Conservation (phyloP, 2,113 vertebrate genomes). For the Antechinus flavipes region DNA sequence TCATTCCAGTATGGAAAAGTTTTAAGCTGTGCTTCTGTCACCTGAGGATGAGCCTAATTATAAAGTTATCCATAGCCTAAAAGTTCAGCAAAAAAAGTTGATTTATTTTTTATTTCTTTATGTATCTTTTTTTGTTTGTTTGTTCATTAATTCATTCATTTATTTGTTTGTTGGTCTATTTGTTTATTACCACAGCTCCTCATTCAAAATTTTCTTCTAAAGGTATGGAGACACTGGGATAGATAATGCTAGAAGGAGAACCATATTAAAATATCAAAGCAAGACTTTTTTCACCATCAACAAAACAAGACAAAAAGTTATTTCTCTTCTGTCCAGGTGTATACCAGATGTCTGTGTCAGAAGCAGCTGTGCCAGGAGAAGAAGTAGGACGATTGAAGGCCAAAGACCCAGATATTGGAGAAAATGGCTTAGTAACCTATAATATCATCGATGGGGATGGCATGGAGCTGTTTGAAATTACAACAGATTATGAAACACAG, state of each 20-base stretch:
- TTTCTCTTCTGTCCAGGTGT: constrained; percentile 86
- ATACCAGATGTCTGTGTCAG: constrained; percentile 94
- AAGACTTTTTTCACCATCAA: neutral
- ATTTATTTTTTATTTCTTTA: neutral
- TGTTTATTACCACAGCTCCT: neutral
- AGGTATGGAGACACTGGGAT: neutral
- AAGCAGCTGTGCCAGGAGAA: constrained; percentile 93
- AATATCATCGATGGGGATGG: constrained; percentile 95
- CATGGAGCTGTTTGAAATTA: constrained; percentile 92
- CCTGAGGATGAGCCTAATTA: neutral
- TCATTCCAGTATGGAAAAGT: neutral
- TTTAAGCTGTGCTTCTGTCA: neutral
- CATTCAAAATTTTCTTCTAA: neutral
- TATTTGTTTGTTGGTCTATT: too few species aligned
- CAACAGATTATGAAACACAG: constrained; percentile 94
- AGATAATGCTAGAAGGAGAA: neutral
- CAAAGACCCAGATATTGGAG: constrained; percentile 95
- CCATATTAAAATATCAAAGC: neutral
- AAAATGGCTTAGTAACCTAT: constrained; percentile 96
- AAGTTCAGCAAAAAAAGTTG: neutral
- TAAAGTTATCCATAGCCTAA: neutral
- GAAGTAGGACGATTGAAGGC: constrained; percentile 97
- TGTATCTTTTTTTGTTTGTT: too few species aligned
- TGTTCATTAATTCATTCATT: too few species aligned
- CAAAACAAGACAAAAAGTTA: constrained; percentile 56